Conservation (phyloP, 1,140 invertebrate genomes). For the Drosophila equinoxialis region DNA sequence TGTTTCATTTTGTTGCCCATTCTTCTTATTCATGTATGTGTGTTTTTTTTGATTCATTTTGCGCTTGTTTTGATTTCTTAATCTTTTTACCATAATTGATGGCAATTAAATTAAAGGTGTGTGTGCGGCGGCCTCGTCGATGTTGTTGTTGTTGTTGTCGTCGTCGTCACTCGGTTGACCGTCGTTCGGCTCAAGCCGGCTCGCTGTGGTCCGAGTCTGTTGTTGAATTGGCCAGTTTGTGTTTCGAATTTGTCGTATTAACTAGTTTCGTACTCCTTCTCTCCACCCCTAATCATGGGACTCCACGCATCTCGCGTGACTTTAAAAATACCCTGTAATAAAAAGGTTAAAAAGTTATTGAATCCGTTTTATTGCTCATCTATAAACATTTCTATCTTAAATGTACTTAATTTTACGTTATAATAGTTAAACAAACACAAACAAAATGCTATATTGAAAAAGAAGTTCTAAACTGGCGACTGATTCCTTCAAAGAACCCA, state of each 20-base stretch:
- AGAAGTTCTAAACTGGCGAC: too few relatives aligned
- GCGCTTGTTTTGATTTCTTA: slow-evolving; percentile 78
- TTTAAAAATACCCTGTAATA: slow-evolving; percentile 46
- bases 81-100: slow-evolving; percentile 82
- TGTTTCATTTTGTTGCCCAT: slow-evolving; percentile 61
- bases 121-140: slow-evolving; percentile 56
- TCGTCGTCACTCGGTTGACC: slow-evolving; percentile 28
- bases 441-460: too few relatives aligned
- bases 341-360: not conserved
- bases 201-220: slow-evolving; percentile 34
- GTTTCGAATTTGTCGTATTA: slow-evolving; percentile 11
- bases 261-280: slow-evolving; percentile 36
- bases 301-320: slow-evolving; percentile 46
- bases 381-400: too few relatives aligned
- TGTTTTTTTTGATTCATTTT: slow-evolving; percentile 46
- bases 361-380: too few relatives aligned
- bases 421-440: too few relatives aligned
- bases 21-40: slow-evolving; percentile 58
- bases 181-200: slow-evolving; percentile 29
- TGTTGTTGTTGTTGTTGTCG: slow-evolving; percentile 33
- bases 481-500: too few relatives aligned
- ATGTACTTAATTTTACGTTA: too few relatives aligned
- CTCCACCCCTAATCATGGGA: not conserved
- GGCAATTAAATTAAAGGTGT: slow-evolving; percentile 81
- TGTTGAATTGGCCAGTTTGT: slow-evolving; percentile 51